Evolutionary conservation across 2,888 invertebrate genomes (phyloP), one percentile per base, ranked within the genome.

Genomic region (Parnassius mnemosyne): DNA sequence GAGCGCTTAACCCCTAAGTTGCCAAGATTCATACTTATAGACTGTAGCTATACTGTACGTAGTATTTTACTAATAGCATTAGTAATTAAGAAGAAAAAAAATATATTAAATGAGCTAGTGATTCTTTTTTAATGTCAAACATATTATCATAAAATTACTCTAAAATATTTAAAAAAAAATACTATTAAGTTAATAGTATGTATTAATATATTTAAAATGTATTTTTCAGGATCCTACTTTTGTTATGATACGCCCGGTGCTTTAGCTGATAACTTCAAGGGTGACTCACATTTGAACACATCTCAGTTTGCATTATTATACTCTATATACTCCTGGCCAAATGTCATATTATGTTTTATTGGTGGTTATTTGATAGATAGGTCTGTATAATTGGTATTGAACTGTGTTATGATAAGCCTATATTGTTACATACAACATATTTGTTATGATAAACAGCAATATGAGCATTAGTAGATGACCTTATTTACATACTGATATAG

Each of bases 231-330:
- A 79, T 97, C 98, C 64, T 98, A 98, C 87, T 99, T 99, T 85
- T 99, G 99, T 85, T 99, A 98, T 90, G 99, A 99, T 84, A 98
- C 97, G 83, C 99, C 99, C 9, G 97, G 95, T 60, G 98, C 99
- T 7, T 85, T 99, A 58, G 97, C 97, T 83, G 96, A 97, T 78
- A 94, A 96, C 72, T 98, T 97, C 81, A 95, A 94, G 76, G 85
- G 92, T 69, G 98, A 98, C 79, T 92, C 98, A 76, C 92, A 94
- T 69, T 92, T 99, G 68, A 93, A 94, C 58, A 96, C 96, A 62
- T 94, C 95, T 9, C 93, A 97, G 83, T 99, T 97, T 92, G 95
- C 97, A 67, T 90, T 96, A 65, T 92, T 99, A 53, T 99, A 99
- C 87, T 96, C 96, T 7, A 95, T 97, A 83, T 99, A 99, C 84